Evolutionary conservation across 2,888 invertebrate species (phyloP), one percentile per base, ranked within the genome.

Genomic region (Formica aserva): DNA sequence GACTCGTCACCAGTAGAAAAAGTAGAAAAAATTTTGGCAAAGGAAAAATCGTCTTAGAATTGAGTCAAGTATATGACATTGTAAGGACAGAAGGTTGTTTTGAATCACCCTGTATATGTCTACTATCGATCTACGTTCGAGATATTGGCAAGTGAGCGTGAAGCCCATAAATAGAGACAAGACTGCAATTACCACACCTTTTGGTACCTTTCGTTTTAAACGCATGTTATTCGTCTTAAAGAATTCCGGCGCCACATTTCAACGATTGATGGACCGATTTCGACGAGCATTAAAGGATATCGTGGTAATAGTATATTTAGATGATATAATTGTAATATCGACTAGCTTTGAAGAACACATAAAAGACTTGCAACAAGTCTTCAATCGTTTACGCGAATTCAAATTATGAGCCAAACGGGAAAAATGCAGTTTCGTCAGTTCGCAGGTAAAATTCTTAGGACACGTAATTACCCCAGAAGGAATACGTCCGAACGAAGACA

Each of bases 81-180:
- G 22, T 22, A 22, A 22, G 22, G 22, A 22, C 22, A 22, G 0
- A 22, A 22, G 22, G 22, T 22, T 22, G 22, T 22, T 22, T 22
- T 22, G 22, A 22, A 22, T 22, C 22, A 22, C 22, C 22, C 26
- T 1, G 0, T 74, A 32, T 1, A 82, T 74, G 82, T 15, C 74
- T 0, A 63, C 65, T 0, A 22, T 74, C 6, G 82, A 74, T 15
- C 18, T 82, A 1, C 52, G 66, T 3, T 74, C 74, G 1, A 74
- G 66, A 32, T 82, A 52, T 26, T 82, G 81, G 65, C 74, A 74
- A 38, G 74, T 82, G 1, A n/a, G 41, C 3, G 45, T 82, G 1
- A 22, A 26, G 15, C 38, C 1, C 0, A 11, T n/a, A 15, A 74
- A 75, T 26, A 60, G 41, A 15, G 66, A 82, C 11, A 82, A 75